Conservation (phyloP, 2,888 invertebrate species). For the Drosophila ochracea region DNA sequence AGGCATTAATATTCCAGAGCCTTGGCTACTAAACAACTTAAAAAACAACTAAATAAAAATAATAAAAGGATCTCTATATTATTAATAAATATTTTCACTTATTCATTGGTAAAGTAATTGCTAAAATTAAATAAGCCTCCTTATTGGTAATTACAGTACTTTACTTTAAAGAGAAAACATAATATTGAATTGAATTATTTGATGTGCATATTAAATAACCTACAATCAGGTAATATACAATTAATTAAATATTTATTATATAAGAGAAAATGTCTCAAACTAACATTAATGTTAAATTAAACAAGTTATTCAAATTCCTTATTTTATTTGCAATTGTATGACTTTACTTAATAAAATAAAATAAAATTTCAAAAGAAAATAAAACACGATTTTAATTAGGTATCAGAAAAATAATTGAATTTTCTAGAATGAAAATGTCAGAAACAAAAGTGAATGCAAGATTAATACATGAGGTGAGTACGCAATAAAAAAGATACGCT, state of each 20-base stretch:
- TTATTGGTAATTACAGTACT: not conserved
- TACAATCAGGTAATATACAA: not conserved
- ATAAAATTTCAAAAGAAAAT: accelerated
- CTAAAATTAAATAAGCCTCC: not conserved
- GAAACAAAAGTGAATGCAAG: not conserved
- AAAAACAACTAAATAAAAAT: not conserved
- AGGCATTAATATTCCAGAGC: too few species aligned
- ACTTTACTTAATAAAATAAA: not conserved
- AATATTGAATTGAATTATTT: not conserved
- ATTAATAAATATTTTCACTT: not conserved
- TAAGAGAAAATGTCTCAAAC: not conserved
- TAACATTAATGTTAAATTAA: not conserved
- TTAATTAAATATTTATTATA: not conserved
- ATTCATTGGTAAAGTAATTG: not conserved
- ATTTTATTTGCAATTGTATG: not conserved
- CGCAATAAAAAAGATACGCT: not conserved
- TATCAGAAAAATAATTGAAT: not conserved
- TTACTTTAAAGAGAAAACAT: not conserved
- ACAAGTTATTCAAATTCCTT: not conserved
- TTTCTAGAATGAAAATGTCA: not conserved
- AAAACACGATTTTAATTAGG: not conserved
- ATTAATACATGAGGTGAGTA: not conserved
- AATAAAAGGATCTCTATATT: not conserved
- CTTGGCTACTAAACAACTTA: too few species aligned
- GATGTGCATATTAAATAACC: not conserved